Evolutionary conservation across 2,797 vertebrate species (phyloP), one percentile per base, ranked within the genome.

Genomic region (Leontopithecus rosalia): DNA sequence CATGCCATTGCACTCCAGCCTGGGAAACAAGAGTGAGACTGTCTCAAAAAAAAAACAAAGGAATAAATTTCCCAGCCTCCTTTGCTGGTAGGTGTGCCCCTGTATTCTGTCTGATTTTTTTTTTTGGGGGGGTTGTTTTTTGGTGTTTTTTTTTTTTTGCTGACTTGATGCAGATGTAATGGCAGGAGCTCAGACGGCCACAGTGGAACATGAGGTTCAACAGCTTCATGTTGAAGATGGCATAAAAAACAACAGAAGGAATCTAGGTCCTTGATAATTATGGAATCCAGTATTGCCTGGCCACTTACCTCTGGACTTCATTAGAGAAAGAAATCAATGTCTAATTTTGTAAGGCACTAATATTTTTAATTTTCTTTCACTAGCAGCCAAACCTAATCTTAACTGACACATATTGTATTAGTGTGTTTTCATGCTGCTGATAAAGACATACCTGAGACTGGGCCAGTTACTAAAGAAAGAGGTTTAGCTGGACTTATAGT

Each of bases 271-370:
- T 57, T 73, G 61, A 50, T 41, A 33, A 41, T 43, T 76, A n/a
- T n/a, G 13, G 8, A 75, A 13, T 75, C 72, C 41, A 43, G 77
- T 88, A 46, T 83, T 88, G 8, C 24, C 81, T 50, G 22, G 58
- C 39, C 90, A 76, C 41, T 94, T 86, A 79, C n/a, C 48, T 84
- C 77, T 88, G 20, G 86, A 73, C 39, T 92, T 94, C 73, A 72
- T 90, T 72, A 52, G 19, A 83, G 55, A 95, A 61, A 77, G 14
- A 81, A 24, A 84, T 46, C 90, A 91, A 73, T 64, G n/a, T 77
- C 82, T 77, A 57, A 75, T 57, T 80, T 80, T 91, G 7, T 15
- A 61, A 36, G 86, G 39, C 57, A 61, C 13, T 89, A n/a, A 26
- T 79, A 86, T 67, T 91, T 67, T 95, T 12, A 46, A 36, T 88